Conservation (phyloP, 53 echinoderm and acorn worm species). For the Patiria pectinifera region DNA sequence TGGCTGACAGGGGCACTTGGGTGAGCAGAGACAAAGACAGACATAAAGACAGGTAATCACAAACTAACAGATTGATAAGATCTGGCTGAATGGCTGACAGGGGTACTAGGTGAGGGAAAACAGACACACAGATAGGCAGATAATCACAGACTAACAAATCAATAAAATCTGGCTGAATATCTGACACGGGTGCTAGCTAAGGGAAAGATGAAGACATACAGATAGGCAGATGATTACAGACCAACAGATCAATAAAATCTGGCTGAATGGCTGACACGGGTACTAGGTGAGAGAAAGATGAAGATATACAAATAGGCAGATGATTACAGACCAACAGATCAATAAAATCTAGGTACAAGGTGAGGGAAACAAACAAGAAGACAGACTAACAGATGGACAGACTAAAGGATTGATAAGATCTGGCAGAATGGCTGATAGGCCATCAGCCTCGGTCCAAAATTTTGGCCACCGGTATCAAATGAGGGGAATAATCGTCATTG, state of each 20-base stretch:
- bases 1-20: neutral
- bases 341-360: constrained; percentile 71
- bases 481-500: too few species aligned
- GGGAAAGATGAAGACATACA: neutral
- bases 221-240: neutral
- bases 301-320: neutral
- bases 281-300: constrained; percentile 18
- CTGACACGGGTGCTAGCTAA: constrained; percentile 5
- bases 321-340: neutral
- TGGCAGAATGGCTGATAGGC: neutral
- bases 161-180: constrained; percentile 46
- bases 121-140: neutral
- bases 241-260: constrained; percentile 53
- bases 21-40: neutral
- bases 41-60: neutral
- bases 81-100: neutral
- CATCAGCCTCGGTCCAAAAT: too few species aligned
- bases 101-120: constrained; percentile 16
- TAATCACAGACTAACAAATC: neutral
- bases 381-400: neutral
- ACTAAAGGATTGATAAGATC: neutral
- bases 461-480: too few species aligned
- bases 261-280: constrained; percentile 76
- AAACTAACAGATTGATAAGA: constrained; percentile 48
- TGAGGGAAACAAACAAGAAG: constrained; percentile 3